Evolutionary conservation across 1,140 invertebrate species (phyloP).

Genomic region (Atta texana): DNA sequence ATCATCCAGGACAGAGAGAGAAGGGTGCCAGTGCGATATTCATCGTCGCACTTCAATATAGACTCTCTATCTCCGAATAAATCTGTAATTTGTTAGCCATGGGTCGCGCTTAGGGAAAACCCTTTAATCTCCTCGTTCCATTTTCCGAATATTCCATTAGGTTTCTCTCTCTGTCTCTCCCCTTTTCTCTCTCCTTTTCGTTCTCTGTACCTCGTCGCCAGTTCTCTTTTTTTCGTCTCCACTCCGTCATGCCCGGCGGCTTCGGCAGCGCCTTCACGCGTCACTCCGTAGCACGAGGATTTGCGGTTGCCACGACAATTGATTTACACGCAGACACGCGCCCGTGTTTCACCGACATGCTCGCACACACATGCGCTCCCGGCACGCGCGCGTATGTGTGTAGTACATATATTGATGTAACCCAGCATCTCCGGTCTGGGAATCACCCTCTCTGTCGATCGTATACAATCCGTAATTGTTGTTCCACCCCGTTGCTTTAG

Average conservation of each 20-base stretch:
- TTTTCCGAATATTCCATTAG: slow-evolving; percentile 70
- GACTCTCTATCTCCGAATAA: slow-evolving; percentile 38
- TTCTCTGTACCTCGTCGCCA: slow-evolving; percentile 20
- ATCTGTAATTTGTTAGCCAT: slow-evolving; percentile 60
- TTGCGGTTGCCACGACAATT: slow-evolving; percentile 83
- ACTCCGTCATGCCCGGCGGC: slow-evolving; percentile 66
- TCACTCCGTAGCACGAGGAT: slow-evolving; percentile 79
- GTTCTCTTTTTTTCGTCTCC: slow-evolving; percentile 62
- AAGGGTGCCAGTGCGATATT: slow-evolving; percentile 18
- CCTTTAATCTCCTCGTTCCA: slow-evolving; percentile 59
- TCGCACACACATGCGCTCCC: too few relatives aligned
- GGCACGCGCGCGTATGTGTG: background rate
- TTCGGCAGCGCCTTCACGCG: slow-evolving; percentile 78
- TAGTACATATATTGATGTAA: slow-evolving; percentile 34
- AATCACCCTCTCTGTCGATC: slow-evolving; percentile 74
- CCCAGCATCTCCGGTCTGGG: slow-evolving; percentile 58
- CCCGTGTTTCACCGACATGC: slow-evolving; percentile 26
- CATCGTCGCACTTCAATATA: slow-evolving; percentile 24
- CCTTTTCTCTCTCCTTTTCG: background rate
- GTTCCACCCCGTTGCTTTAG: slow-evolving; percentile 78
- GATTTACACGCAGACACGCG: slow-evolving; percentile 79
- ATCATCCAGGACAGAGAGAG: background rate
- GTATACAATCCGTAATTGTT: slow-evolving; percentile 79
- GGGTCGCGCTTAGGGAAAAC: slow-evolving; percentile 38
- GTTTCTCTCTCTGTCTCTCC: background rate